These are phyloP conservation scores for Bombus sylvicola DNA, from an alignment of 1,140 invertebrate genomes.

Conservation along the genomic window DNA sequence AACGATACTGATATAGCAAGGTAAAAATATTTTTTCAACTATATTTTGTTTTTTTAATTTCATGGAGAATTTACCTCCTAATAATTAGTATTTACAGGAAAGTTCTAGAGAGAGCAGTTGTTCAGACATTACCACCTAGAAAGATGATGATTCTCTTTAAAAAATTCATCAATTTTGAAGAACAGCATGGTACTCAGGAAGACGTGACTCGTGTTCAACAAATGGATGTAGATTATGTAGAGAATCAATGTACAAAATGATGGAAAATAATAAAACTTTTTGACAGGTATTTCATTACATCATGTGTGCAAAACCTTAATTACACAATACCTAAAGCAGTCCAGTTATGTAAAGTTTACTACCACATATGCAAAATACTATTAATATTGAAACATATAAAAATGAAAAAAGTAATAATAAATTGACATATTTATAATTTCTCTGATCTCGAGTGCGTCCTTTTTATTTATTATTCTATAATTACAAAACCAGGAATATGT, in stretches of 20 bases:
- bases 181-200: conserved; percentile 87
- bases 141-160: conserved; percentile 94
- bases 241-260: conserved; percentile 74
- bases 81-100: conserved; percentile 83
- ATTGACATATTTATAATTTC: too few species aligned
- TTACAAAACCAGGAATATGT: too few species aligned
- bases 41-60: not conserved
- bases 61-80: conserved; percentile 1
- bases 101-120: conserved; percentile 90
- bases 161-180: conserved; percentile 93
- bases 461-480: too few species aligned
- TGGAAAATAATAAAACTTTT: too few species aligned
- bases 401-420: too few species aligned
- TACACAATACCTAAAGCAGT: too few species aligned
- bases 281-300: too few species aligned
- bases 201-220: conserved; percentile 86
- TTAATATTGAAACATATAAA: too few species aligned
- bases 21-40: conserved; percentile 80
- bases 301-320: too few species aligned
- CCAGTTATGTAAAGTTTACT: too few species aligned
- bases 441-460: too few species aligned
- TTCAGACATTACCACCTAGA: conserved; percentile 87
- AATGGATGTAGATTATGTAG: conserved; percentile 86
- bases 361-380: too few species aligned
- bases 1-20: conserved; percentile 88